These are phyloP conservation scores for Gobionotothen gibberifrons DNA, from an alignment of 2,797 vertebrate genomes.

Conservation along the genomic window DNA sequence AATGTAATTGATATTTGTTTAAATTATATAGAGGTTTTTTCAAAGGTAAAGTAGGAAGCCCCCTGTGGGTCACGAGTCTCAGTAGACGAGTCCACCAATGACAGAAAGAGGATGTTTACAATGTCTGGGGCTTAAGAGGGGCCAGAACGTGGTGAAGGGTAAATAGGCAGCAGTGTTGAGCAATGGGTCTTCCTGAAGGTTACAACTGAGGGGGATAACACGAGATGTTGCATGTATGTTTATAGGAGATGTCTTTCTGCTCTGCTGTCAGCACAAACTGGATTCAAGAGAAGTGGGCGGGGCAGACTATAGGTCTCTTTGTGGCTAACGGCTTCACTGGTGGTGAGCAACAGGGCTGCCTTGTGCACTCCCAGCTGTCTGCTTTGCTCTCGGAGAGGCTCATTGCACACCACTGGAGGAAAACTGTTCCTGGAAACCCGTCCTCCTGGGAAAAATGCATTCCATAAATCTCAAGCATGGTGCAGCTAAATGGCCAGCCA, in stretches of 20 bases:
- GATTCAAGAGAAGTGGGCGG: conserved; percentile 68
- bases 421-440: conserved; percentile 74
- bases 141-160: conserved; percentile 35
- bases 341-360: conserved; percentile 29
- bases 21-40: conserved; percentile 28
- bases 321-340: conserved; percentile 48
- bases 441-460: conserved; percentile 59
- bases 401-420: conserved; percentile 53
- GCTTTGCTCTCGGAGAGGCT: conserved; percentile 37
- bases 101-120: conserved; percentile 51
- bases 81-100: background rate
- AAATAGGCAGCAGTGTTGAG: conserved; percentile 24
- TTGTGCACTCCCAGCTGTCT: conserved; percentile 52
- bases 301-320: conserved; percentile 31
- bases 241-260: conserved; percentile 45
- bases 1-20: conserved; percentile 24
- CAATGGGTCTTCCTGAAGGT: conserved; percentile 23
- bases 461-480: conserved; percentile 62
- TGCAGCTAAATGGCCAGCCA: conserved; percentile 30
- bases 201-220: conserved; percentile 7
- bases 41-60: conserved; percentile 33
- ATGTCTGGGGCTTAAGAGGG: conserved; percentile 42
- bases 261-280: conserved; percentile 63
- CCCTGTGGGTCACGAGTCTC: conserved; percentile 23
- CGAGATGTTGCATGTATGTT: conserved; percentile 22